These are phyloP conservation scores for Sitodiplosis mosellana DNA, from an alignment of 1,140 invertebrate species.

Conservation along the genomic window DNA sequence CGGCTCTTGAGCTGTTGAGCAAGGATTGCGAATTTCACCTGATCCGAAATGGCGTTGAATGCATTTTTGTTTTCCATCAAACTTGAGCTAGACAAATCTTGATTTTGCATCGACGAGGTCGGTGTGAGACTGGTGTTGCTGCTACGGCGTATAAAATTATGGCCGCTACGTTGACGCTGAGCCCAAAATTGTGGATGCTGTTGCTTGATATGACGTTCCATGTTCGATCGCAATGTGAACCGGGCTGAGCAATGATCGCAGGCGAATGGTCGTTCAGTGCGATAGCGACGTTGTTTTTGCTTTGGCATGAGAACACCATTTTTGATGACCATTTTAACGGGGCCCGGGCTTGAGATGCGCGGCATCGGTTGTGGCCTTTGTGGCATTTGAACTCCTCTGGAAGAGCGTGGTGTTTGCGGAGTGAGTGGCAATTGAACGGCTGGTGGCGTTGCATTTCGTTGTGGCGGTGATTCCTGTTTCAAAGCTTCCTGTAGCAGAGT, in stretches of 20 bases:
- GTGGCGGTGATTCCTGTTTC: not conserved
- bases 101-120: not conserved
- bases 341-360: conserved; percentile 27
- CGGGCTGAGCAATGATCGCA: conserved; percentile 76
- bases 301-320: conserved; percentile 77
- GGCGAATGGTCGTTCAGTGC: conserved; percentile 76
- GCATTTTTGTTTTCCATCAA: not conserved
- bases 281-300: conserved; percentile 73
- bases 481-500: not conserved
- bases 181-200: conserved; percentile 81
- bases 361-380: not conserved
- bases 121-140: conserved; percentile 10
- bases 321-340: conserved; percentile 76
- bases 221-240: conserved; percentile 79
- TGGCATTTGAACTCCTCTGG: conserved; percentile 1
- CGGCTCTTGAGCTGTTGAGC: conserved; percentile 51
- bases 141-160: conserved; percentile 22
- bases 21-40: conserved; percentile 59
- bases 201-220: conserved; percentile 85
- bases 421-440: not conserved
- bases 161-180: conserved; percentile 37
- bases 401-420: not conserved
- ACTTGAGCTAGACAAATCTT: not conserved
- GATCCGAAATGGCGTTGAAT: conserved; percentile 38
- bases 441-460: not conserved